These are phyloP conservation scores for Sesia bembeciformis DNA, from an alignment of 2,888 invertebrate genomes.

Conservation along the genomic window DNA sequence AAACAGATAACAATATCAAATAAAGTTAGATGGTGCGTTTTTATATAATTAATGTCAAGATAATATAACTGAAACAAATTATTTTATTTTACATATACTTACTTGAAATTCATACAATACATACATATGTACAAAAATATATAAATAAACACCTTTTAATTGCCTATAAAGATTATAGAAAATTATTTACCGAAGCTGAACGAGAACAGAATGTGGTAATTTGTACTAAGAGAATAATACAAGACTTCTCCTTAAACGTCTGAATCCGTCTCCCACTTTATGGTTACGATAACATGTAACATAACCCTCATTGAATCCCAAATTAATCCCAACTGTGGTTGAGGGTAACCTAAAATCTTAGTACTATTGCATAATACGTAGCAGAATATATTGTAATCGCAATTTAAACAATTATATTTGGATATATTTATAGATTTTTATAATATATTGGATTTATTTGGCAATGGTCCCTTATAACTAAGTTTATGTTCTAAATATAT, in stretches of 20 bases:
- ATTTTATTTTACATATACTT: no score
- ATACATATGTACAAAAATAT: no score
- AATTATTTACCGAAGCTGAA: no score
- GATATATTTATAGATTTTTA: background rate
- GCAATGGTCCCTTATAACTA: slow-evolving; percentile 25
- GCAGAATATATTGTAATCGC: background rate
- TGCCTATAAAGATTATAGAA: no score
- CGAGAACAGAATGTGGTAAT: no score
- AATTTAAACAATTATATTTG: background rate
- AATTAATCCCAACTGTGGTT: background rate
- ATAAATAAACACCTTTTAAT: no score
- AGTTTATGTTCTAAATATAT: background rate
- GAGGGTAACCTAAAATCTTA: background rate
- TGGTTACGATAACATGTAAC: background rate
- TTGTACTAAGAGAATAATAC: no score
- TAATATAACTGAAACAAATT: no score
- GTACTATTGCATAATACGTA: background rate
- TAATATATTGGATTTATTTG: slow-evolving; percentile 3
- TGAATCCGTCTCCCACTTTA: background rate
- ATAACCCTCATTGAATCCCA: background rate
- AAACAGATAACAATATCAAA: no score
- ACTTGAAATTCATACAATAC: no score
- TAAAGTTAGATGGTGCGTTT: no score
- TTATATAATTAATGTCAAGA: no score
- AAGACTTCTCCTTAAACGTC: background rate